Evolutionary conservation across 2,797 vertebrate genomes (phyloP), one percentile per base, ranked within the genome.

Genomic region (Intellagama lesueurii): DNA sequence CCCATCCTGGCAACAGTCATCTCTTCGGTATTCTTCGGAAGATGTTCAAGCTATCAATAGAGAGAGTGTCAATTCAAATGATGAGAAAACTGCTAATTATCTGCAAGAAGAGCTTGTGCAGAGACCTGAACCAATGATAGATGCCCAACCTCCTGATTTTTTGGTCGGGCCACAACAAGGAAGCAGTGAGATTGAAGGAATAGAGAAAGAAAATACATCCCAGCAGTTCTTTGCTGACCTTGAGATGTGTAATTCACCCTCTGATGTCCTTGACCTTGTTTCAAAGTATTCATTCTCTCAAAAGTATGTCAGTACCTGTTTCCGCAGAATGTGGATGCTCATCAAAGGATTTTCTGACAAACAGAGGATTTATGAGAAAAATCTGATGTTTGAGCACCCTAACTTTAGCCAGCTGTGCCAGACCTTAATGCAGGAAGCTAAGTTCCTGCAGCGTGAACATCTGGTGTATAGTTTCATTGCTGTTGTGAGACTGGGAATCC

Each of bases 351-450:
- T 99, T 91, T 93, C 97, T 0, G 95, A 96, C 0, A 97, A 98
- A 47, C 97, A 98, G 96, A 96, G 80, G 81, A 95, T 35, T 81
- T 97, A 92, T 0, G 98, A 99, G 95, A 97, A 94, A 90, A 96
- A 90, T 81, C 95, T 98, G 90, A 98, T 99, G 96, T 97, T 97
- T 3, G 95, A 97, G 85, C 98, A 99, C 89, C 97, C 97, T 0
- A 95, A 75, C 0, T 98, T 99, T 8, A 86, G 86, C 0, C 94
- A 78, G 52, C 95, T 99, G 1, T 98, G 99, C 90, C 96, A 98
- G 28, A 90, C 64, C 0, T 90, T 96, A 69, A 95, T 97, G 95
- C 93, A 76, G 5, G 83, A 92, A 0, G 94, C 96, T 2, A 92
- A 66, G 0, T 72, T 86, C 83, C 96, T 98, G 97, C 60, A 0